Evolutionary conservation across 2,113 vertebrate genomes (phyloP), one percentile per base, ranked within the genome.

Genomic region (Perca fluviatilis): DNA sequence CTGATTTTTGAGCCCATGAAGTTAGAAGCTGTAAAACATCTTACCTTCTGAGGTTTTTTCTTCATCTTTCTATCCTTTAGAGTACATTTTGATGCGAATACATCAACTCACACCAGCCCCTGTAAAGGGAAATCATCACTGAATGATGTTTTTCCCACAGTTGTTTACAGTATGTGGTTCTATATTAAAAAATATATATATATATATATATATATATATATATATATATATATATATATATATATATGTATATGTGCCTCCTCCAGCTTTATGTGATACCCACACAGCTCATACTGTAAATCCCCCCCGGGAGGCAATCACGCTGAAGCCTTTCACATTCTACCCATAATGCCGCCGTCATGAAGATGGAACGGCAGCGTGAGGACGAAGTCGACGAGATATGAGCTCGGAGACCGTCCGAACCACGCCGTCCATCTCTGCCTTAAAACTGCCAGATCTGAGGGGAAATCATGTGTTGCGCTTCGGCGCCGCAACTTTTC

Each of bases 381-480:
- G 54, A 50, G 60, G 56, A 70, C 50, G 58, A 47, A 78, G 58
- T 54, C 58, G 12, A 43, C 10, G 1, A 61, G 79, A 80, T 87
- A 84, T 82, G 83, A 91, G 88, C 86, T 86, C 25, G 23, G 84
- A 86, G 82, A 82, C 85, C 53, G 21, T 69, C 80, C 47, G 11
- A 27, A 36, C 47, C 6, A 1, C 2, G 33, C 74, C 27, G 77
- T 83, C 87, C 64, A 18, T 85, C 83, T 62, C 46, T 12, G 6
- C 60, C 13, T 57, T 5, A 0, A 80, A 85, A 81, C 63, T 12
- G 43, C 53, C 15, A 3, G 56, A 80, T 81, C 86, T 51, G 84
- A 80, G 58, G 90, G 88, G 89, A 92, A 92, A 92, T 91, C 90
- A 86, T 66, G 63, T 19, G 77, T 58, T 80, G 70, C 60, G 47